Conservation (phyloP, 2,113 vertebrate species). For the Callipepla californica region DNA sequence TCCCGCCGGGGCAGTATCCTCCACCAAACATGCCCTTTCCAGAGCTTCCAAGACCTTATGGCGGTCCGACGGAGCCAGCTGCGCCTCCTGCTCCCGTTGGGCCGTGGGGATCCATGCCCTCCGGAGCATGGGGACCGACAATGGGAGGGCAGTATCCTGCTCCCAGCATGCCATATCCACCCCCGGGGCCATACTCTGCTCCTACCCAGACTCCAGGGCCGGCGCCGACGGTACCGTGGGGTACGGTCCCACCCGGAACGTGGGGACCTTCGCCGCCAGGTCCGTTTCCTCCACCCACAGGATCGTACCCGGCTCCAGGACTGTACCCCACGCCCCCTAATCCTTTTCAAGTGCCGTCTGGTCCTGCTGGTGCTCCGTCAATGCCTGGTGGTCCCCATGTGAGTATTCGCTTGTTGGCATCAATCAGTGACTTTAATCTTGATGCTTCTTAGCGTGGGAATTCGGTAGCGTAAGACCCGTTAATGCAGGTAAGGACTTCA, state of each 20-base stretch:
- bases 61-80: slow-evolving; percentile 79
- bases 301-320: slow-evolving; percentile 82
- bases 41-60: slow-evolving; percentile 82
- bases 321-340: slow-evolving; percentile 80
- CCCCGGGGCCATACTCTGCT: slow-evolving; percentile 80
- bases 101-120: slow-evolving; percentile 82
- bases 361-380: slow-evolving; percentile 80
- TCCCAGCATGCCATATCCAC: slow-evolving; percentile 82
- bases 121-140: slow-evolving; percentile 81
- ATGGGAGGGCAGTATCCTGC: slow-evolving; percentile 83
- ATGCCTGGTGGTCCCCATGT: slow-evolving; percentile 82
- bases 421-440: neutral
- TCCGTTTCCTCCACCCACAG: slow-evolving; percentile 79
- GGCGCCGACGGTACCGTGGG: slow-evolving; percentile 81
- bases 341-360: slow-evolving; percentile 82
- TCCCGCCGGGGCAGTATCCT: slow-evolving; percentile 81
- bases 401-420: slow-evolving; percentile 63
- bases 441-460: rapidly evolving
- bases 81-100: slow-evolving; percentile 79
- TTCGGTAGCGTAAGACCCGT: rapidly evolving
- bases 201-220: slow-evolving; percentile 80
- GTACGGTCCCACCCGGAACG: slow-evolving; percentile 81
- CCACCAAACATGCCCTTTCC: slow-evolving; percentile 83
- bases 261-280: slow-evolving; percentile 83
- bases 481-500: neutral